phyloP scores from a whole-genome alignment of 1,140 invertebrate genomes.

The Akabosia matsudoensis region DNA sequence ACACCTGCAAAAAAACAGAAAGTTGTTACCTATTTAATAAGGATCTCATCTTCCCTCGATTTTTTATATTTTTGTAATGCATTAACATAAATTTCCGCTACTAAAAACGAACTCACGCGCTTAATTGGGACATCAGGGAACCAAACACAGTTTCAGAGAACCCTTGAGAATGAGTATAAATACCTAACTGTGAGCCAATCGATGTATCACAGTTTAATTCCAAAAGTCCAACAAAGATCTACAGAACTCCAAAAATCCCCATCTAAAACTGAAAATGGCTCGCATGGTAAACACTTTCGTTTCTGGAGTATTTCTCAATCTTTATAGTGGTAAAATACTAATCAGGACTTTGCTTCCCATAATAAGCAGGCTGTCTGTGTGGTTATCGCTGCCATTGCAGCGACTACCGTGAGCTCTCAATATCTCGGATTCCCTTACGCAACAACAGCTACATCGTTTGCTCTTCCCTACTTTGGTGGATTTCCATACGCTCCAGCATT shows the following conservation, averaged over 20 bases:
- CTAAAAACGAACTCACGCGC: no score
- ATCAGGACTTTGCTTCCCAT: no score
- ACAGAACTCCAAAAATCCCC: neutral
- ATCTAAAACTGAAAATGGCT: neutral
- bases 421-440: neutral
- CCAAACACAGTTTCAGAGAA: no score
- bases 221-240: neutral
- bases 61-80: no score
- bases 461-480: neutral
- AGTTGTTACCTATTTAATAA: no score
- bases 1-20: no score
- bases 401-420: neutral
- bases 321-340: no score
- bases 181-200: no score
- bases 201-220: neutral
- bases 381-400: neutral
- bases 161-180: no score
- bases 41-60: no score
- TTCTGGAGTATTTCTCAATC: neutral
- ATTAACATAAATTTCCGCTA: no score
- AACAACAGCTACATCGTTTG: neutral
- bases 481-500: neutral
- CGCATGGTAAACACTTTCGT: neutral
- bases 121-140: no score
- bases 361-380: neutral